These are phyloP conservation scores for Coreoperca whiteheadi DNA, from an alignment of 2,113 vertebrate genomes.

Conservation along the genomic window DNA sequence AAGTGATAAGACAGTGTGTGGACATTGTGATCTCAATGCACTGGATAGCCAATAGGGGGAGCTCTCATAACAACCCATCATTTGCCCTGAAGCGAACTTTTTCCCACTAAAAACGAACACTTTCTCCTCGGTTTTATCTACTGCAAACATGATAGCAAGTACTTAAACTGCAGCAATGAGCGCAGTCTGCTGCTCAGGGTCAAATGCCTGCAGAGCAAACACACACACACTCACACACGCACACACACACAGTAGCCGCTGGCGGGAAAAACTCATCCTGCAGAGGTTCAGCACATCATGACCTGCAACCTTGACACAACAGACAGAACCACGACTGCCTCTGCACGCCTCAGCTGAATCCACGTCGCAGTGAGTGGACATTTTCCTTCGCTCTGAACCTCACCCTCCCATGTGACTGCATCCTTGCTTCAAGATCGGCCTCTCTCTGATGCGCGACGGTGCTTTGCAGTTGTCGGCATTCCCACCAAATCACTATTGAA, in stretches of 20 bases:
- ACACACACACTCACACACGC: constrained; percentile 3
- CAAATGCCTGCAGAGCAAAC: neutral
- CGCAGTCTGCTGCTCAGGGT: too few species aligned
- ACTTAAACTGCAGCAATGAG: neutral
- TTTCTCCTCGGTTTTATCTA: constrained; percentile 18
- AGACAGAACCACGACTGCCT: constrained; percentile 57
- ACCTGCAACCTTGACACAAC: constrained; percentile 29
- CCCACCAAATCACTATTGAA: neutral
- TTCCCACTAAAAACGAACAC: neutral
- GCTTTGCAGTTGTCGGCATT: neutral
- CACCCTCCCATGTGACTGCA: neutral
- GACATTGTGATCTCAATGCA: neutral
- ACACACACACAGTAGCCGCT: neutral
- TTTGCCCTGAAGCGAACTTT: neutral
- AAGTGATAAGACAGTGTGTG: neutral
- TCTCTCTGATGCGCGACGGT: neutral
- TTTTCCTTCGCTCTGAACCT: neutral
- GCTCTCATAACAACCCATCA: neutral
- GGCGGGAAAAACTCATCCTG: neutral
- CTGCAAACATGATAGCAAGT: constrained; percentile 24
- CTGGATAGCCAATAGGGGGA: constrained; percentile 20
- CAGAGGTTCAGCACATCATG: neutral
- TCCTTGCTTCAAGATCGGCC: neutral
- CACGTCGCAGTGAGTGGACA: fast-evolving
- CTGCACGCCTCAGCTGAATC: neutral